These are phyloP conservation scores for Eupsittula cactorum DNA, from an alignment of 2,113 vertebrate species.

Conservation along the genomic window DNA sequence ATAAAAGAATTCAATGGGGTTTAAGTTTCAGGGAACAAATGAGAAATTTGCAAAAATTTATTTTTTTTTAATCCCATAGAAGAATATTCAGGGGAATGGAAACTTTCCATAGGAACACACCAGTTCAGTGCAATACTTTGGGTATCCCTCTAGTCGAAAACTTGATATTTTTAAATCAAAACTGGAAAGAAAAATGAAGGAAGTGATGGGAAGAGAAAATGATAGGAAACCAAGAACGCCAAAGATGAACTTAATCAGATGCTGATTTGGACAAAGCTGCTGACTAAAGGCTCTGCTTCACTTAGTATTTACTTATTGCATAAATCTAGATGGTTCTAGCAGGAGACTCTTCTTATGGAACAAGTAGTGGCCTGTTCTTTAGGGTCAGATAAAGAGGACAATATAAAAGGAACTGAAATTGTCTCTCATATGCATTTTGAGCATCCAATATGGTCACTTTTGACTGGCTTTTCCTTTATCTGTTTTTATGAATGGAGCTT, in stretches of 20 bases:
- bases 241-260: neutral
- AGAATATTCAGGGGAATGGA: neutral
- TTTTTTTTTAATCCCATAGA: neutral
- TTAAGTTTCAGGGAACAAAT: neutral
- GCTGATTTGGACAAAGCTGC: fast-evolving
- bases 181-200: neutral
- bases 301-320: neutral
- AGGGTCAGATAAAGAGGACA: neutral
- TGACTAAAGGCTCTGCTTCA: neutral
- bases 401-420: neutral
- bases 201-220: neutral
- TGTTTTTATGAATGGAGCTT: neutral
- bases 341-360: neutral
- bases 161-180: neutral
- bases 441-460: neutral
- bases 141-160: neutral
- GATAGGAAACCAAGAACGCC: neutral
- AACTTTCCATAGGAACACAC: neutral
- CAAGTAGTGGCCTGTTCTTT: neutral
- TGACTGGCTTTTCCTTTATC: neutral
- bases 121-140: neutral
- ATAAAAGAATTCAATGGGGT: neutral
- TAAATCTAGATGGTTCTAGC: neutral
- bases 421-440: neutral
- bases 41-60: neutral